These are phyloP conservation scores for Cairina moschata DNA, from an alignment of 2,113 vertebrate genomes.

Conservation along the genomic window DNA sequence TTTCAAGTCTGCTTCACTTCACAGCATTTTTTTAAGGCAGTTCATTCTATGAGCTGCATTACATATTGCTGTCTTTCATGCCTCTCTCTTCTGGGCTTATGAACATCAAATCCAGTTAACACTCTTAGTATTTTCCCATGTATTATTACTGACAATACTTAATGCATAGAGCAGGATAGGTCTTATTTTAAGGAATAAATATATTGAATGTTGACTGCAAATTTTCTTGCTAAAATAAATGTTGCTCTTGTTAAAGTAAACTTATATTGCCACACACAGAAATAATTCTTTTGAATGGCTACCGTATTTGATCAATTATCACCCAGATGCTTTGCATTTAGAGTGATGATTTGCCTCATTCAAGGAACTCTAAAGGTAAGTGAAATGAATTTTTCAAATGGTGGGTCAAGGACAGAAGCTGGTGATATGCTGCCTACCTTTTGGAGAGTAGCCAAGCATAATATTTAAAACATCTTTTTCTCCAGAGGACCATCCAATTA, in stretches of 20 bases:
- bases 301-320: background rate
- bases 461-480: background rate
- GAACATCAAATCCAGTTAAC: background rate
- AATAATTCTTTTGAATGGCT: background rate
- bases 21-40: background rate
- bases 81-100: background rate
- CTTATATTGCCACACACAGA: rapidly evolving
- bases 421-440: background rate
- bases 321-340: background rate
- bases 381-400: background rate
- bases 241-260: background rate
- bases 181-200: background rate
- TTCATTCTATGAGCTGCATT: background rate
- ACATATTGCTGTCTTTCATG: background rate
- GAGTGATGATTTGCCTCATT: background rate
- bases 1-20: background rate
- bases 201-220: background rate
- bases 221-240: background rate
- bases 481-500: background rate
- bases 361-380: background rate
- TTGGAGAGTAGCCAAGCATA: background rate
- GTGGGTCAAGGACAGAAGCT: background rate
- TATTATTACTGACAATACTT: background rate
- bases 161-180: background rate
- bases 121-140: background rate